These are phyloP conservation scores for Phataginus tricuspis DNA, from an alignment of 2,797 vertebrate genomes.

Conservation along the genomic window DNA sequence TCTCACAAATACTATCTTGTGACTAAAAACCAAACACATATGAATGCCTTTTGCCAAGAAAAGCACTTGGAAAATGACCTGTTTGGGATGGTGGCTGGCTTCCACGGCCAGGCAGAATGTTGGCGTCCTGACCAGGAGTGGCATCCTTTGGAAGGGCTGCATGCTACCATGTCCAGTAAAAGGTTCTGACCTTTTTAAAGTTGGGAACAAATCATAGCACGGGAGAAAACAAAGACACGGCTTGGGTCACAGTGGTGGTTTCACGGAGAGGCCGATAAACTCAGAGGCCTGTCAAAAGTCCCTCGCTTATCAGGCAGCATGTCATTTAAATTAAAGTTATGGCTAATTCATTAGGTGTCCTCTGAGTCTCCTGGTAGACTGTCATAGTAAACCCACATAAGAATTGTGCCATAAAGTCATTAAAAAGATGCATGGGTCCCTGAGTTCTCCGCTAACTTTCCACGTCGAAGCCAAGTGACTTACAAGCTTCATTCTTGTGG, in stretches of 20 bases:
- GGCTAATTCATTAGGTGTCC: slow-evolving; percentile 62
- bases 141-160: slow-evolving; percentile 4
- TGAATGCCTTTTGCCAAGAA: not conserved
- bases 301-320: slow-evolving; percentile 30
- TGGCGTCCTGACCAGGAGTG: not conserved
- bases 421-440: slow-evolving; percentile 68
- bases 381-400: not conserved
- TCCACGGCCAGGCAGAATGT: not conserved
- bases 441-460: slow-evolving; percentile 47
- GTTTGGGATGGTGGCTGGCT: slow-evolving; percentile 18
- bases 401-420: slow-evolving; percentile 18
- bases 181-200: slow-evolving; percentile 29
- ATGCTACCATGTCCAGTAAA: not conserved
- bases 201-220: not conserved
- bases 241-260: not conserved
- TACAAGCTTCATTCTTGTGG: slow-evolving; percentile 60
- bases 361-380: slow-evolving; percentile 1
- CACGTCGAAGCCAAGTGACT: slow-evolving; percentile 52
- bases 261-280: not conserved
- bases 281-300: not conserved
- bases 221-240: slow-evolving; percentile 56
- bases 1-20: not conserved
- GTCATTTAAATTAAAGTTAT: slow-evolving; percentile 59
- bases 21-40: slow-evolving; percentile 68
- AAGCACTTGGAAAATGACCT: slow-evolving; percentile 45